phyloP scores from a whole-genome alignment of 2,797 vertebrate genomes.

The Platalea minor region DNA sequence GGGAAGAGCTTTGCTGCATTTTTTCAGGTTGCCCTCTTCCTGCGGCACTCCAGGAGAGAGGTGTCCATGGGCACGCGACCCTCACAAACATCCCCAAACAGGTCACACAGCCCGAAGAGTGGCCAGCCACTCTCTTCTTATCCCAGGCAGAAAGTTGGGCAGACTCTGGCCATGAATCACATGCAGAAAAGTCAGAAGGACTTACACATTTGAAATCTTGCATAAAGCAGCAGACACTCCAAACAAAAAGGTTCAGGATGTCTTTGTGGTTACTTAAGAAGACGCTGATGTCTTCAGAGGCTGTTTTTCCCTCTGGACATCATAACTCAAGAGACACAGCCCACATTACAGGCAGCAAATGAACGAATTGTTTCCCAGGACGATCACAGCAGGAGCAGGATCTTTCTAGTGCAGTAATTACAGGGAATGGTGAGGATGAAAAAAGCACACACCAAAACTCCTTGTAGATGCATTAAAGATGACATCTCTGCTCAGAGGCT shows the following conservation, averaged over 20 bases:
- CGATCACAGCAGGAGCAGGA: background rate
- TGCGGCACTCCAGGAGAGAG: rapidly evolving
- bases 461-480: slow-evolving; percentile 28
- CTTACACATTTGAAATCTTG: background rate
- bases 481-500: slow-evolving; percentile 32
- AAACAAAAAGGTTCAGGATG: background rate
- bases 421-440: background rate
- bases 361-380: background rate
- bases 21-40: background rate
- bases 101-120: background rate
- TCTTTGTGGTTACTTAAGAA: background rate
- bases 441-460: slow-evolving; percentile 16
- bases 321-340: background rate
- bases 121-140: background rate
- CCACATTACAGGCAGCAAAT: background rate
- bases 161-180: background rate
- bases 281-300: background rate
- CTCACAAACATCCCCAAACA: background rate
- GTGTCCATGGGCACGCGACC: rapidly evolving
- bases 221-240: background rate
- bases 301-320: background rate
- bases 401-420: background rate
- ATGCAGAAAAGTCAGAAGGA: background rate
- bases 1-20: background rate
- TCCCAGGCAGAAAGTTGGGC: background rate